These are phyloP conservation scores for Hemaris fuciformis DNA, from an alignment of 2,888 invertebrate genomes.

Conservation along the genomic window DNA sequence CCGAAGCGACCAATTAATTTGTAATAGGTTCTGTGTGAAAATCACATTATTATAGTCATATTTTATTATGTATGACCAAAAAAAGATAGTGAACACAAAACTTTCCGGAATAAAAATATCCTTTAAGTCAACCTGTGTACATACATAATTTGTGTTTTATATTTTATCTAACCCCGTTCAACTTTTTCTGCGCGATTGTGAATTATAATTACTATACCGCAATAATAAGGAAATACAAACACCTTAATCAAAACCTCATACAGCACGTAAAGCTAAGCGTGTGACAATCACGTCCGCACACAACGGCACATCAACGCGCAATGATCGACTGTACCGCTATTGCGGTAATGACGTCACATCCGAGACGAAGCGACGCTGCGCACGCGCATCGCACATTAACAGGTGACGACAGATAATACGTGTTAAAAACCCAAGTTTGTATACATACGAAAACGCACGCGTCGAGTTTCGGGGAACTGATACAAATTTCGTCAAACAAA, in stretches of 20 bases:
- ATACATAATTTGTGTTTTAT: too few species aligned
- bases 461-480: conserved; percentile 9
- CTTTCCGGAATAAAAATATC: too few species aligned
- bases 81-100: too few species aligned
- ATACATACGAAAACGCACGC: conserved; percentile 28
- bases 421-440: conserved; percentile 23
- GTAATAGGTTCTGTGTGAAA: too few species aligned
- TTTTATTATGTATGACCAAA: too few species aligned
- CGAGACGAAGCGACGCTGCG: conserved; percentile 38
- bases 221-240: too few species aligned
- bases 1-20: too few species aligned
- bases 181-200: too few species aligned
- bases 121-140: too few species aligned
- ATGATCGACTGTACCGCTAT: conserved; percentile 46
- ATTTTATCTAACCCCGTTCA: too few species aligned
- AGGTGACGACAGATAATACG: conserved; percentile 8
- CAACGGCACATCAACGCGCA: conserved; percentile 37
- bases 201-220: too few species aligned
- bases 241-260: neutral
- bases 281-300: conserved; percentile 30
- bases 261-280: neutral
- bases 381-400: conserved; percentile 32
- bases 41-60: too few species aligned
- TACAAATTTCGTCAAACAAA: neutral
- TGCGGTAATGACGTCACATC: conserved; percentile 50